Percentiles rank a stretch among this genome's conserved stretches.
Conservation (phyloP, 2,888 invertebrate species). For the Pycnomerus fuliginosus region DNA sequence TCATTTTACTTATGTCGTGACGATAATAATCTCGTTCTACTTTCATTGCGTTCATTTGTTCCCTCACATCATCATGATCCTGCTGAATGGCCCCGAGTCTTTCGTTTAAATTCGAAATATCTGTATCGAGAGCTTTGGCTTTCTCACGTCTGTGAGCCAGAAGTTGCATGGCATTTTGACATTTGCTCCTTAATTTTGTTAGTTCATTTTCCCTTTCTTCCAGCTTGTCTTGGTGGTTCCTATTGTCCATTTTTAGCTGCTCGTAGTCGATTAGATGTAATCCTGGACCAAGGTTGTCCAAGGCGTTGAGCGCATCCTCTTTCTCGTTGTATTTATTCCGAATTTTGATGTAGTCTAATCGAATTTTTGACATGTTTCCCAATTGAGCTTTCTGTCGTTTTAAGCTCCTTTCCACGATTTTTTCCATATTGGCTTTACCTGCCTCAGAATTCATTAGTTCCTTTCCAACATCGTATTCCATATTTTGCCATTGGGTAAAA, state of each 20-base stretch:
- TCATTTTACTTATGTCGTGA: constrained; percentile 46
- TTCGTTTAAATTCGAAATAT: constrained; percentile 3
- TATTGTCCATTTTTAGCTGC: constrained; percentile 57
- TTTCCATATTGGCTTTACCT: background rate
- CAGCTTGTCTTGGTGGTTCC: constrained; percentile 54
- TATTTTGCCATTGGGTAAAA: background rate
- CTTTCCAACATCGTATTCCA: constrained; percentile 4
- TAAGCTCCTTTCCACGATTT: constrained; percentile 33
- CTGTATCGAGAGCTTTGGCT: constrained; percentile 12
- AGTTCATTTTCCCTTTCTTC: constrained; percentile 57
- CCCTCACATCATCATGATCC: constrained; percentile 25
- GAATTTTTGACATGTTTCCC: constrained; percentile 31
- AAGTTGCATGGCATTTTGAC: constrained; percentile 52
- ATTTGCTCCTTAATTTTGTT: constrained; percentile 50
- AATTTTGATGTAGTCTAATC: constrained; percentile 39
- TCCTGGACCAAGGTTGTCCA: constrained; percentile 54
- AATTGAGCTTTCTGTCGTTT: constrained; percentile 34
- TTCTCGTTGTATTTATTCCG: constrained; percentile 37
- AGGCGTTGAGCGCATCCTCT: constrained; percentile 31
- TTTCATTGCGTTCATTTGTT: constrained; percentile 46
- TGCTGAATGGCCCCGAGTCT: background rate
- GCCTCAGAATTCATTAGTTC: background rate
- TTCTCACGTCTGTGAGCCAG: constrained; percentile 56
- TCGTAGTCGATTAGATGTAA: constrained; percentile 57
- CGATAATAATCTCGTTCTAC: constrained; percentile 49